Evolutionary conservation across 2,888 invertebrate species (phyloP), one percentile per base, ranked within the genome.

Genomic region (Scaptomyza reducta): DNA sequence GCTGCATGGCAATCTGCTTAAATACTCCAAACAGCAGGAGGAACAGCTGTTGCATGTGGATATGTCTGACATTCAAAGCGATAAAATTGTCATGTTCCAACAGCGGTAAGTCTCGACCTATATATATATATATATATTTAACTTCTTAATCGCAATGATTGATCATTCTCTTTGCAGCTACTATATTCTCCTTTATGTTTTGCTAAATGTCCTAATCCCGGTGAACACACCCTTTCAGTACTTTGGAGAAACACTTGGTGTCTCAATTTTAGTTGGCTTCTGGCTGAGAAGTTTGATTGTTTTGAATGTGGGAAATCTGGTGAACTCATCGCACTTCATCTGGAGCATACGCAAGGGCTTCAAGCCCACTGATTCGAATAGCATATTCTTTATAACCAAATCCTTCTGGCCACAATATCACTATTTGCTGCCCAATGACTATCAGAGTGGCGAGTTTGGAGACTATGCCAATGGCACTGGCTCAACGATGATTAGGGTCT

Each of bases 391-490:
- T 50, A 90, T 96, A 5, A 94, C 94, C 4, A 96, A 95, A 90
- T 95, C 94, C 3, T 95, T 95, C 88, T 97, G 97, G 97, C 94
- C 95, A 0, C 95, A 95, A 68, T 97, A 96, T 88, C 97, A 97
- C 87, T 96, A 97, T 80, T 87, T 96, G 22, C 90, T 96, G 22
- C 95, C 96, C 0, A 94, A 94, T 92, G 97, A 97, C 87, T 97
- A 96, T 91, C 96, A 96, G 87, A 94, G 94, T n/a, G 95, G 95
- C 9, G 97, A 97, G 91, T 97, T 93, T 74, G 97, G 97, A 3
- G 93, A 94, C 45, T 97, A 97, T 82, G 94, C 94, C 6, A 64
- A 87, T 0, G 96, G 95, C 6, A 94, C 93, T 63, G 93, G 94
- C 0, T 94, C 95, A 0, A 93, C 94, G 0, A 93, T 95, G 80